Evolutionary conservation across 2,888 invertebrate species (phyloP).

Genomic region (Atrina japonica): DNA sequence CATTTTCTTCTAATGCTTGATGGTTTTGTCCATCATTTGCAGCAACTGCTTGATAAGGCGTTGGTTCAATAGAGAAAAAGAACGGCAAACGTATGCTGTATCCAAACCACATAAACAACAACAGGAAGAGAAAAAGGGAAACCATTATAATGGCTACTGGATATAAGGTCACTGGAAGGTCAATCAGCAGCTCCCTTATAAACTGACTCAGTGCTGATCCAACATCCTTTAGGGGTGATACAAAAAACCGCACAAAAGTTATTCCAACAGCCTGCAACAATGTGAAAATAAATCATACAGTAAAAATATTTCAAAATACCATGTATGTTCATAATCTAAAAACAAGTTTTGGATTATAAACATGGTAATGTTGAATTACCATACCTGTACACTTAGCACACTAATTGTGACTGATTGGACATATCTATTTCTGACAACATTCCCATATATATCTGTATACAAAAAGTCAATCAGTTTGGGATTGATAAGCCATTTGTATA

Average conservation of each 20-base stretch:
- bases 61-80: constrained; percentile 55
- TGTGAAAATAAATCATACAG: constrained; percentile 1
- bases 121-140: constrained; percentile 52
- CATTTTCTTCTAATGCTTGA: constrained; percentile 43
- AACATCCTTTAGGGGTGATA: constrained; percentile 68
- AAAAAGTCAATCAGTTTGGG: too few species aligned
- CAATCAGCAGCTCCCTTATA: constrained; percentile 56
- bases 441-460: too few species aligned
- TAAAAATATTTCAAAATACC: constrained; percentile 1
- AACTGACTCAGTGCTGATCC: constrained; percentile 62
- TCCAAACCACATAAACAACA: constrained; percentile 63
- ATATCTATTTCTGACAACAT: too few species aligned
- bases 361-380: too few species aligned
- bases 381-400: too few species aligned
- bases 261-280: constrained; percentile 65
- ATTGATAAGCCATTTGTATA: too few species aligned
- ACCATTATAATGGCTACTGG: constrained; percentile 59
- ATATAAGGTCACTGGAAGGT: constrained; percentile 63
- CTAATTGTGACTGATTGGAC: too few species aligned
- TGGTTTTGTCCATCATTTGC: constrained; percentile 11
- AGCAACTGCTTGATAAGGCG: constrained; percentile 37
- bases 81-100: constrained; percentile 62
- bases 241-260: constrained; percentile 66
- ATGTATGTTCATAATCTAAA: too few species aligned
- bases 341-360: too few species aligned